A percentile compares a stretch with the other conserved stretches of the same genome.
phyloP scores from a whole-genome alignment of 1,140 invertebrate genomes.

The Aphis gossypii region DNA sequence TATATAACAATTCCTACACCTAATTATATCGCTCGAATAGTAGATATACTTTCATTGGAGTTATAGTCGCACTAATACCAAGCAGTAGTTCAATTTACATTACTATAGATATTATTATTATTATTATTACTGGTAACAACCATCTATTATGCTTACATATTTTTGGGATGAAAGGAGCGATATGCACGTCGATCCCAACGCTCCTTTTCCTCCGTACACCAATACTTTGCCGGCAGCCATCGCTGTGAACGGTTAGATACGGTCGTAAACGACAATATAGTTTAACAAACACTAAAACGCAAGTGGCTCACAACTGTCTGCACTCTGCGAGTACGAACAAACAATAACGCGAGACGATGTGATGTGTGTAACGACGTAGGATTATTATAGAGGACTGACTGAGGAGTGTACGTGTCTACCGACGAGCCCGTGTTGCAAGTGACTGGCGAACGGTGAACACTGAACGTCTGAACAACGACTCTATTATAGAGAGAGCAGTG shows the following conservation, averaged over 20 bases:
- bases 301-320: neutral
- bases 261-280: neutral
- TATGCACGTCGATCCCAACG: constrained; percentile 86
- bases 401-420: neutral
- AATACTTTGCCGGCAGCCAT: constrained; percentile 73
- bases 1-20: neutral
- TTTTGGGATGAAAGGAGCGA: constrained; percentile 88
- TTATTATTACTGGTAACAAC: neutral
- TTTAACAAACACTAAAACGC: no score
- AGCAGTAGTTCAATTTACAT: neutral
- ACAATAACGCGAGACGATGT: neutral
- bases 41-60: neutral
- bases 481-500: neutral
- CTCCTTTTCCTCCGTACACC: constrained; percentile 94
- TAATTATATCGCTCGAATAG: neutral
- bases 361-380: neutral
- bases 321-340: neutral
- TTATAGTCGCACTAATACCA: neutral
- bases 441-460: neutral
- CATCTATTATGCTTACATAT: constrained; percentile 73
- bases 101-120: neutral
- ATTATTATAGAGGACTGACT: neutral
- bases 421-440: neutral
- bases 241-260: no score
- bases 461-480: neutral